Evolutionary conservation across 2,113 vertebrate species (phyloP).

Genomic region (Desmodus rotundus): DNA sequence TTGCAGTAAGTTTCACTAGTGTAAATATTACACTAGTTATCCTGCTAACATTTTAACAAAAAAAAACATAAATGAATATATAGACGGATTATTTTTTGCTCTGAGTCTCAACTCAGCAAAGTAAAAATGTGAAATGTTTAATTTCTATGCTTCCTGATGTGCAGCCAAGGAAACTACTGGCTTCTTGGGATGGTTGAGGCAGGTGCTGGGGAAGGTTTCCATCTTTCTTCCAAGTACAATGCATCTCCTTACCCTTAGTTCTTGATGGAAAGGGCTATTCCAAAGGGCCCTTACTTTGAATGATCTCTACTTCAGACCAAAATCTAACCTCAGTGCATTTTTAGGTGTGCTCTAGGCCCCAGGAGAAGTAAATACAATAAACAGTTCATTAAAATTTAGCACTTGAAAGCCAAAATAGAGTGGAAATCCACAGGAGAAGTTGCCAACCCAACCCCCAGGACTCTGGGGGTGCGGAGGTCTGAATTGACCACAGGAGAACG

Average conservation of each 20-base stretch:
- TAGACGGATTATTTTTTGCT: background rate
- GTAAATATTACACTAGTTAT: slow-evolving; percentile 17
- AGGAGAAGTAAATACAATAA: background rate
- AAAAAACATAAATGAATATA: background rate
- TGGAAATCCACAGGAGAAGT: background rate
- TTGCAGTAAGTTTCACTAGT: background rate
- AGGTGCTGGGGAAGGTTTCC: background rate
- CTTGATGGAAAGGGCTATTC: background rate
- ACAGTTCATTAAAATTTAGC: background rate
- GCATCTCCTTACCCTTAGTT: background rate
- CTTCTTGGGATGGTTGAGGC: background rate
- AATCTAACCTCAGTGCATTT: background rate
- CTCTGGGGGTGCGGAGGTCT: background rate
- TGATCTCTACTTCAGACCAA: background rate
- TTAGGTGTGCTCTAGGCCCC: background rate
- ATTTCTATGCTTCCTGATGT: background rate
- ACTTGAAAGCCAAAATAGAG: background rate
- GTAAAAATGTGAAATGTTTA: background rate
- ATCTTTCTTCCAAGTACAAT: background rate
- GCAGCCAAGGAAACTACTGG: background rate
- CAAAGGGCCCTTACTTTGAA: background rate
- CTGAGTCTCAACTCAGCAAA: background rate
- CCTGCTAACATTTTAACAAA: background rate
- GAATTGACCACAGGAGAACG: background rate
- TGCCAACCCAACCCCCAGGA: background rate